Evolutionary conservation across 2,888 invertebrate genomes (phyloP), one percentile per base, ranked within the genome.

Genomic region (Athalia rosae): DNA sequence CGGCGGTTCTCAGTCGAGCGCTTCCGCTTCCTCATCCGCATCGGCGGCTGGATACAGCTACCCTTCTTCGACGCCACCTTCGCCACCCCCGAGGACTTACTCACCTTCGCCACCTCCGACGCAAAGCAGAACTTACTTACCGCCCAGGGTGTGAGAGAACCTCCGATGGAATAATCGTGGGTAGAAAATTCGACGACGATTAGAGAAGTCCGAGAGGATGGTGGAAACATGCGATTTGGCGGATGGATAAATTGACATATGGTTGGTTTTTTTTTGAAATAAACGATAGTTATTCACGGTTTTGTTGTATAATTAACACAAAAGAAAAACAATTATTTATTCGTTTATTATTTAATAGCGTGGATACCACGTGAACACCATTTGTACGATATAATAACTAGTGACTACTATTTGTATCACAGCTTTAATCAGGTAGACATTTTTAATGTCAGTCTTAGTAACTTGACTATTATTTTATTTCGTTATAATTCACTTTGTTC

Each of bases 341-440:
- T 48, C 9, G 6, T 41, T 9, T 62, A 11, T 41, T 43, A 64
- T 83, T 83, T 85, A 81, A 82, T 84, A 85, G 76, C 71, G 76
- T 76, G 78, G 64, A 43, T 64, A 7, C 61, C 78, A 78, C 78
- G 74, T 74, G 58, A 77, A 76, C 66, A 78, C 78, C 84, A 76
- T 85, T 84, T 84, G 80, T 83, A 86, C 83, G 83, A 82, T 83
- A 81, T 83, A 85, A 82, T 83, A 74, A 61, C 61, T 74, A 74
- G 84, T 84, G 87, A 88, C 88, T 88, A 87, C 84, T 86, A 84
- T 85, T 81, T 80, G 85, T 87, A 88, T 88, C 88, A 88, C 88
- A 88, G 88, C 84, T 83, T 86, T 86, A 82, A 80, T 87, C 87
- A 88, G 88, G 88, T 88, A 88, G 87, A 87, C 86, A 87, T 86